Evolutionary conservation across 1,140 invertebrate species (phyloP).

Genomic region (Anastatus disparis): DNA sequence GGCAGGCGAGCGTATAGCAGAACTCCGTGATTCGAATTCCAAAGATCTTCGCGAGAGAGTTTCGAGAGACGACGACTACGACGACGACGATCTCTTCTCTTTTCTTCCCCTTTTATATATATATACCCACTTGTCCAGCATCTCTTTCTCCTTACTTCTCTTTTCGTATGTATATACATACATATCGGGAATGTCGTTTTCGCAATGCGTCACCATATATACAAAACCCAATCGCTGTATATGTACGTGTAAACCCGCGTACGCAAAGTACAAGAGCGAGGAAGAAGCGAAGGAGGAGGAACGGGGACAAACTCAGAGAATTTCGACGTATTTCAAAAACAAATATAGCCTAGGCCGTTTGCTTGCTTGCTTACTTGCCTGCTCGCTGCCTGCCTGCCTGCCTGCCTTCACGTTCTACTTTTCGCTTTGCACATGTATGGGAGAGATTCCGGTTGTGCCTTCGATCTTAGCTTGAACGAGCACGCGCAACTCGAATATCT

Average conservation of each 20-base stretch:
- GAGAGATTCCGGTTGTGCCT: too few relatives aligned
- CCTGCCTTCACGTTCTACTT: conserved; percentile 13
- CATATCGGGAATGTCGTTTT: conserved; percentile 22
- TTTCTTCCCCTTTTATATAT: too few relatives aligned
- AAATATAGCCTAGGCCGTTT: conserved; percentile 15
- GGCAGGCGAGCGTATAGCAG: too few relatives aligned
- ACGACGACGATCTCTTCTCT: too few relatives aligned
- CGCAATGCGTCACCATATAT: conserved; percentile 4
- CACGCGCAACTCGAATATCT: too few relatives aligned
- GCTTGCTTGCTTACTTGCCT: too few relatives aligned
- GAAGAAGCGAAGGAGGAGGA: too few relatives aligned
- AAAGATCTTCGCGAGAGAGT: conserved; percentile 12
- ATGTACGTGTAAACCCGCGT: not conserved
- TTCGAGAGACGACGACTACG: not conserved
- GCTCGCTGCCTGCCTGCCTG: too few relatives aligned
- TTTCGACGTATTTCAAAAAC: conserved; percentile 35
- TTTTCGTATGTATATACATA: too few relatives aligned
- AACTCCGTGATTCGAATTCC: conserved; percentile 34
- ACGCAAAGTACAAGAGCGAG: too few relatives aligned
- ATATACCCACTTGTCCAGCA: conserved; percentile 1
- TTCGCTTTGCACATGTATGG: not conserved
- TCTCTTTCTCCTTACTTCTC: not conserved
- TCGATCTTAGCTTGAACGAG: too few relatives aligned
- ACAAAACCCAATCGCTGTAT: too few relatives aligned
- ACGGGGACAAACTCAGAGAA: not conserved